Evolutionary conservation across 2,888 invertebrate genomes (phyloP).

Genomic region (Andrena flavipes): DNA sequence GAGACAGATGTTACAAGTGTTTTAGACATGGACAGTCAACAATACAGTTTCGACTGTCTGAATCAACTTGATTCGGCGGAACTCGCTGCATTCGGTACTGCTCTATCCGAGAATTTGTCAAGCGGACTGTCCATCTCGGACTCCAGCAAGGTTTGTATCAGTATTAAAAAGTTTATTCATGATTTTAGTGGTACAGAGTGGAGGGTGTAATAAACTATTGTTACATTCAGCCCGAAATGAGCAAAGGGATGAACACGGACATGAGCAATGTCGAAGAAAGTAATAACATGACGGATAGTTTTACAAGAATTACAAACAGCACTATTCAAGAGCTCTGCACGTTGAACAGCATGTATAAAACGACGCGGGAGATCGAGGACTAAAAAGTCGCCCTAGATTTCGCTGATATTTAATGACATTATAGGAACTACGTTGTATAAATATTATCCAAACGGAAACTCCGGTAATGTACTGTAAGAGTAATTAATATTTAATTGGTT

Average conservation of each 20-base stretch:
- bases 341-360: conserved; percentile 80
- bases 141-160: conserved; percentile 67
- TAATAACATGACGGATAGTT: conserved; percentile 86
- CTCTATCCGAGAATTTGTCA: conserved; percentile 85
- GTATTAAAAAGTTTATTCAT: neutral
- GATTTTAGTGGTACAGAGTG: neutral
- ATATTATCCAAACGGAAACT: conserved; percentile 34
- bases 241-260: conserved; percentile 56
- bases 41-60: conserved; percentile 78
- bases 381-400: conserved; percentile 37
- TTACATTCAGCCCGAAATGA: conserved; percentile 59
- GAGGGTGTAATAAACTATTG: conserved; percentile 11
- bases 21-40: conserved; percentile 80
- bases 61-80: conserved; percentile 84
- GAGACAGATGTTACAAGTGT: conserved; percentile 76
- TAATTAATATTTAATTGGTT: conserved; percentile 58
- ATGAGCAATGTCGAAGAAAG: conserved; percentile 61
- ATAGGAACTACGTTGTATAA: conserved; percentile 23
- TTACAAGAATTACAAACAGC: conserved; percentile 85
- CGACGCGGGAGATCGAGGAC: conserved; percentile 63
- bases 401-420: conserved; percentile 31
- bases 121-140: conserved; percentile 85
- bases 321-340: conserved; percentile 84
- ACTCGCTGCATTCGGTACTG: conserved; percentile 82
- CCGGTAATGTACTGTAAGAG: conserved; percentile 20